Percentiles rank a stretch among this genome's conserved stretches.
Evolutionary conservation across 2,113 vertebrate genomes (phyloP).

Genomic region (Monarcha castaneiventris): DNA sequence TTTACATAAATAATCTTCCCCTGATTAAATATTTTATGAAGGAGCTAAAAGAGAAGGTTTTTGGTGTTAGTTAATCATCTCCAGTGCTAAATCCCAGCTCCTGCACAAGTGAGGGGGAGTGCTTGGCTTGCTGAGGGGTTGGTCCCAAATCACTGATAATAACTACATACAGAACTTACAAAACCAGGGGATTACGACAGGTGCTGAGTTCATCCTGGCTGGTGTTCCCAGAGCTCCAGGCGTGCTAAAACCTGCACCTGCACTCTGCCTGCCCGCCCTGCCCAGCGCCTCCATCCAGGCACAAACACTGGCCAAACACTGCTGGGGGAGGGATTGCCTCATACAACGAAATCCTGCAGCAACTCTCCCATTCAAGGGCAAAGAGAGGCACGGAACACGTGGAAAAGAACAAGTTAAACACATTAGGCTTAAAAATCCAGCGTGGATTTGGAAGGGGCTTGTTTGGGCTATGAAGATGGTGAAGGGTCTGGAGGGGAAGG

Average conservation of each 20-base stretch:
- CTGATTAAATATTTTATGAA: neutral
- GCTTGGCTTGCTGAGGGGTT: neutral
- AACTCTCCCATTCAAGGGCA: neutral
- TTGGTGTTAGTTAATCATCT: neutral
- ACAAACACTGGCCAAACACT: neutral
- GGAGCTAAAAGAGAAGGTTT: neutral
- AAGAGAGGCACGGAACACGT: neutral
- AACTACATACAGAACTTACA: neutral
- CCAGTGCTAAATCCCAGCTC: neutral
- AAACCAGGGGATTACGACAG: conserved; percentile 29
- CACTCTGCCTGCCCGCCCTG: neutral
- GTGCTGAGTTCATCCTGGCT: conserved; percentile 3
- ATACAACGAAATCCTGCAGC: neutral
- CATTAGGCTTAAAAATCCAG: neutral
- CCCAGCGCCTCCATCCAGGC: neutral
- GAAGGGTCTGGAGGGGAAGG: neutral
- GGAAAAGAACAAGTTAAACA: neutral
- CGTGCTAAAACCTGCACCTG: conserved; percentile 55
- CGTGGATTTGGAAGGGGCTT: neutral
- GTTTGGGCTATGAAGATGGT: neutral
- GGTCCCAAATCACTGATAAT: neutral
- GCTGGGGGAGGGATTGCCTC: conserved; percentile 30
- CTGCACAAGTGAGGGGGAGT: neutral
- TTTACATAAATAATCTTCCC: neutral
- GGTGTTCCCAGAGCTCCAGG: neutral